phyloP scores from a whole-genome alignment of 2,888 invertebrate genomes.

The Metopia argyrocephala region DNA sequence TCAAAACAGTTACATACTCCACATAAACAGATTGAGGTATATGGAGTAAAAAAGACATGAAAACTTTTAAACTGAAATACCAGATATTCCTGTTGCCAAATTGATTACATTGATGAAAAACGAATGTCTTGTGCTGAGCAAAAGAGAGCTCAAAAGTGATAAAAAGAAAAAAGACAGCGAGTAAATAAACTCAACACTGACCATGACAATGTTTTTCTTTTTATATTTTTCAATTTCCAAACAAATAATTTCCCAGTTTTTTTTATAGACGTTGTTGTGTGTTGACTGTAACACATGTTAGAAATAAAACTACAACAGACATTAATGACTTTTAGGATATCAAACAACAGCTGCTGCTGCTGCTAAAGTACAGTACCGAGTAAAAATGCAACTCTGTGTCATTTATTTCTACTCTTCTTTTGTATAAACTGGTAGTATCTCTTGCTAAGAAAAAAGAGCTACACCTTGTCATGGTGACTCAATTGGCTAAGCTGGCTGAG shows the following conservation, averaged over 20 bases:
- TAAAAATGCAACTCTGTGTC: too few species aligned
- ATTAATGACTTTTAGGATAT: conserved; percentile 58
- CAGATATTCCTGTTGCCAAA: background rate
- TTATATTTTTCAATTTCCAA: background rate
- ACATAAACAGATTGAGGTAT: conserved; percentile 56
- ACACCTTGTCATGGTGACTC: too few species aligned
- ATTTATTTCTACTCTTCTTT: too few species aligned
- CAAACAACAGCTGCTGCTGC: background rate
- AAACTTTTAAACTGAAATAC: background rate
- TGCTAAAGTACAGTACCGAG: too few species aligned
- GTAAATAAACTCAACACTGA: conserved; percentile 40
- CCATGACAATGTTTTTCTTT: conserved; percentile 45
- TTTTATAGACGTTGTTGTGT: background rate
- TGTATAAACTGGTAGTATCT: too few species aligned
- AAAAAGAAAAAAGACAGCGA: background rate
- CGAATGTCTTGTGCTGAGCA: background rate
- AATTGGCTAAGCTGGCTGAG: too few species aligned
- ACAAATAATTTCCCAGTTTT: conserved; percentile 46
- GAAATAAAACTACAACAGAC: conserved; percentile 56
- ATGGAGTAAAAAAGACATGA: conserved; percentile 44
- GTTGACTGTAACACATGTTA: background rate
- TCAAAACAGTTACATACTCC: conserved; percentile 32
- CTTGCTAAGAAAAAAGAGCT: too few species aligned
- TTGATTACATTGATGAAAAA: background rate
- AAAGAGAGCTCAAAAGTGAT: background rate